Evolutionary conservation across 2,113 vertebrate species (phyloP).

Genomic region (Istiophorus platypterus): DNA sequence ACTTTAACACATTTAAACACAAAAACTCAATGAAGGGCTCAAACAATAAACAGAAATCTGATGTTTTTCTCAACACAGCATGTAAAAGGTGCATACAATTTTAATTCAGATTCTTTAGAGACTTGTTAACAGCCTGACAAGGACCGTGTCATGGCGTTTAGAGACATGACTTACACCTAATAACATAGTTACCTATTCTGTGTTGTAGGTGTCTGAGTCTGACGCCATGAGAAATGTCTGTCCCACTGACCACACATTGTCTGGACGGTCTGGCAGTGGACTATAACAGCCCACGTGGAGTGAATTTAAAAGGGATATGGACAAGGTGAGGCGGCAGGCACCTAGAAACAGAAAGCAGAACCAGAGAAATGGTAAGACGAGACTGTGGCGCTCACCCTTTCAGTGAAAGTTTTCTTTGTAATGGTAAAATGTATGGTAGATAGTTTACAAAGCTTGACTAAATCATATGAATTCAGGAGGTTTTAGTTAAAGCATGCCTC

Average conservation of each 20-base stretch:
- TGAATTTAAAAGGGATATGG: constrained; percentile 70
- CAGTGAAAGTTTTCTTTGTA: not conserved
- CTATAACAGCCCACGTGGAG: constrained; percentile 30
- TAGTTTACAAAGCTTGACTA: not conserved
- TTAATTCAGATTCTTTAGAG: constrained; percentile 21
- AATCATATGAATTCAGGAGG: not conserved
- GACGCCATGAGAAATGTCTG: constrained; percentile 72
- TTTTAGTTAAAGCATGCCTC: not conserved
- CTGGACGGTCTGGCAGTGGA: constrained; percentile 53
- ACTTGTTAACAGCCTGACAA: constrained; percentile 38
- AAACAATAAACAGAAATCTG: not conserved
- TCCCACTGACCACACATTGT: constrained; percentile 71
- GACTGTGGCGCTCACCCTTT: not conserved
- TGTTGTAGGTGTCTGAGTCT: constrained; percentile 72
- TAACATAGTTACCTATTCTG: constrained; percentile 59
- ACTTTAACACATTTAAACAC: not conserved
- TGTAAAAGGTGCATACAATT: not conserved
- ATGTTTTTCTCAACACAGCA: constrained; percentile 1
- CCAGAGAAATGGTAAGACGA: constrained; percentile 54
- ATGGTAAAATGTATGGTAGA: not conserved
- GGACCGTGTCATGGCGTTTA: constrained; percentile 55
- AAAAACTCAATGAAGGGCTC: not conserved
- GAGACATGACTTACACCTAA: constrained; percentile 77
- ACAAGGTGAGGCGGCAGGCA: constrained; percentile 28
- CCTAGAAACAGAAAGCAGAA: constrained; percentile 38